Evolutionary conservation across 2,113 vertebrate genomes (phyloP), one percentile per base, ranked within the genome.

Genomic region (Menidia beryllina): DNA sequence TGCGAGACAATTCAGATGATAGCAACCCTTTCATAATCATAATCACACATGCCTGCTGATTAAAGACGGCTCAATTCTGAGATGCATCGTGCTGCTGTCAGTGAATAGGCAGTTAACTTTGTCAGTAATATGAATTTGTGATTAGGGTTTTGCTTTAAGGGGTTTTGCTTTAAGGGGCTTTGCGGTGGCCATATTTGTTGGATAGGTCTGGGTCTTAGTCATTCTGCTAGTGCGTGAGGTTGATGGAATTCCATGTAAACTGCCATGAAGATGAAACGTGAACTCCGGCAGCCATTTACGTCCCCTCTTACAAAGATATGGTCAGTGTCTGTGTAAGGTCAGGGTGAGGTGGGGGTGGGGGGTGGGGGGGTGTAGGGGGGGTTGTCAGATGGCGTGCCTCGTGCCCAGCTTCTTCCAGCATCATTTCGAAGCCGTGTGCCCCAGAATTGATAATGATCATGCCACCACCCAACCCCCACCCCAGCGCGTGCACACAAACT

Each of bases 221-320:
- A 12, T 27, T 51, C 59, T 75, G 30, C 27, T 5, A 69, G 36
- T 48, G 75, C 50, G 48, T 53, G 30, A 36, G 50, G 21, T 2
- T 75, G 47, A 71, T 70, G 27, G 61, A 81, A 69, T 66, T 81
- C 76, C 85, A 82, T 83, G 76, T 81, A 75, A 82, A 69, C 68
- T 83, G 71, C 82, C 77, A 68, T 78, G 66, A 74, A 90, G 82
- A 80, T 91, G 90, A 88, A 91, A 93, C 82, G 70, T 79, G 88
- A 93, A 77, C 87, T 84, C 67, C 56, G 73, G 54, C 72, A 57
- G 78, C 90, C 91, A 92, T 92, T 90, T 67, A 80, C 69, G 68
- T 79, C 45, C 53, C 66, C 45, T 17, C 56, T 80, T 88, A 84
- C 67, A 86, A 79, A 86, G 83, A 90, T 75, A 63, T 77, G 78